Conservation (phyloP, 2,888 invertebrate species). For the Tachina fera region DNA sequence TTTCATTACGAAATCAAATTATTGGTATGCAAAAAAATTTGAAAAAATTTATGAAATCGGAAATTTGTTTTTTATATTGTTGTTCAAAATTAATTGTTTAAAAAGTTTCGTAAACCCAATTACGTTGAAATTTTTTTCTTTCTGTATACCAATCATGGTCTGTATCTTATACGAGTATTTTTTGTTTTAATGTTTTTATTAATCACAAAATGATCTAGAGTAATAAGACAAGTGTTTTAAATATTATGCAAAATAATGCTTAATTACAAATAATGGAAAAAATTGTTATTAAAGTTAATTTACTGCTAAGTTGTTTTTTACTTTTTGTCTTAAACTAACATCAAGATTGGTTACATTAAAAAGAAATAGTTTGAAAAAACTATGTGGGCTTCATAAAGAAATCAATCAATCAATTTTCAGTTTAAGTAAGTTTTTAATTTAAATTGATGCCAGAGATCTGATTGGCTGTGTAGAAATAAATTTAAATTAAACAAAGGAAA, state of each 20-base stretch:
- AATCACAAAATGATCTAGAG: slow-evolving; percentile 29
- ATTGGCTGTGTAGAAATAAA: neutral
- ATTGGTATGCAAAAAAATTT: too few relatives aligned
- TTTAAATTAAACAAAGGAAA: too few relatives aligned
- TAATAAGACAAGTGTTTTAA: slow-evolving; percentile 55
- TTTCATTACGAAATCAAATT: too few relatives aligned
- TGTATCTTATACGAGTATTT: neutral
- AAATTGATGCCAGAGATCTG: neutral
- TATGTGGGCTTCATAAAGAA: slow-evolving; percentile 24
- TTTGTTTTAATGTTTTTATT: slow-evolving; percentile 34
- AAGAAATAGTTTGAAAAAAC: neutral
- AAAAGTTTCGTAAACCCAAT: too few relatives aligned
- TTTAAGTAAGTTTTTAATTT: neutral
- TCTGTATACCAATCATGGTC: neutral
- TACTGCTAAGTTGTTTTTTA: neutral
- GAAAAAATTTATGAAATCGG: too few relatives aligned
- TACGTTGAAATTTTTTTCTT: too few relatives aligned
- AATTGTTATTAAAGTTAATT: slow-evolving; percentile 15
- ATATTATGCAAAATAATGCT: slow-evolving; percentile 41
- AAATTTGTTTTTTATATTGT: too few relatives aligned
- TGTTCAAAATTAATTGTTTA: too few relatives aligned
- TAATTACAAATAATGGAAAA: slow-evolving; percentile 51
- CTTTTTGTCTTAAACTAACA: neutral
- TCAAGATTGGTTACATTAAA: neutral
- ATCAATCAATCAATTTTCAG: slow-evolving; percentile 15